phyloP scores from a whole-genome alignment of 2,113 vertebrate genomes.

The Bubo bubo region DNA sequence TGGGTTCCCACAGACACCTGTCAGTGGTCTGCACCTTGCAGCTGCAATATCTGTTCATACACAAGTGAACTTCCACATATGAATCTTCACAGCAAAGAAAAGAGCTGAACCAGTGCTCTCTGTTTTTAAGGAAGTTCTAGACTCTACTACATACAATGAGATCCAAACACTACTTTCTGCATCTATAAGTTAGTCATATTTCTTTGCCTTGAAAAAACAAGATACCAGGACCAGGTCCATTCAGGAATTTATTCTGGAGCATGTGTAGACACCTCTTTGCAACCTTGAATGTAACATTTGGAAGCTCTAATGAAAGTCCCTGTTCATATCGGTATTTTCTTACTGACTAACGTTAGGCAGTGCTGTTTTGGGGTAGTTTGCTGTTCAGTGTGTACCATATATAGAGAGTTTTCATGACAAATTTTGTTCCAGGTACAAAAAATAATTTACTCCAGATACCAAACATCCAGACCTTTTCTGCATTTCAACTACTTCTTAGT shows the following conservation, averaged over 20 bases:
- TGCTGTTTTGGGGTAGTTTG: neutral
- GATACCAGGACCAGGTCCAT: rapidly evolving
- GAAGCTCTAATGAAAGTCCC: neutral
- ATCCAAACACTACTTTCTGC: neutral
- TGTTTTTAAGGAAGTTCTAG: neutral
- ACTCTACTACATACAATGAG: neutral
- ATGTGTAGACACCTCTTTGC: rapidly evolving
- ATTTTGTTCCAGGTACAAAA: neutral
- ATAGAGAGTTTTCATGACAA: neutral
- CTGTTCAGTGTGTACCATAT: rapidly evolving
- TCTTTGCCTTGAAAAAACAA: neutral
- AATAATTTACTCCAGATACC: neutral
- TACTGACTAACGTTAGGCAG: neutral
- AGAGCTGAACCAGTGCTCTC: neutral
- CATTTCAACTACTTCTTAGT: neutral
- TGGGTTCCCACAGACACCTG: rapidly evolving
- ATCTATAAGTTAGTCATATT: neutral
- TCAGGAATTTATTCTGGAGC: neutral
- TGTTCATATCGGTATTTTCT: rapidly evolving
- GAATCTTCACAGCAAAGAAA: neutral
- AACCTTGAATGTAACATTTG: neutral
- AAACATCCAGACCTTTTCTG: neutral
- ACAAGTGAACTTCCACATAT: rapidly evolving
- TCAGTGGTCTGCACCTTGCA: neutral
- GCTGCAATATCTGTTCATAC: neutral